Conservation (phyloP, 1,140 invertebrate genomes). For the Cydia pomonella region DNA sequence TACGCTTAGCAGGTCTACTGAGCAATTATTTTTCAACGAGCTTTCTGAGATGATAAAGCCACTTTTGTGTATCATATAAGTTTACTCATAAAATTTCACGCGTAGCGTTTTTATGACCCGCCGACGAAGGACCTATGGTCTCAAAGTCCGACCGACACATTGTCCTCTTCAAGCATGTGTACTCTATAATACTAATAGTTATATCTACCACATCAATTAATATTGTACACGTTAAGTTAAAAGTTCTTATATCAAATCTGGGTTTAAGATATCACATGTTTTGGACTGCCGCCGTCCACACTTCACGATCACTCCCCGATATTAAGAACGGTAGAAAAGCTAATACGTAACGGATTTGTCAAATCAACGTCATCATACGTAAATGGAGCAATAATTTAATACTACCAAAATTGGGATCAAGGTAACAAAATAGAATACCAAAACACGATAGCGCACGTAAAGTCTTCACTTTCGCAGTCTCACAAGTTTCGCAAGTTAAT, state of each 20-base stretch:
- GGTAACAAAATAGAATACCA: conserved; percentile 22
- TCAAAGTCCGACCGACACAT: not conserved
- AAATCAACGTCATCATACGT: conserved; percentile 12
- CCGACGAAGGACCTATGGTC: not conserved
- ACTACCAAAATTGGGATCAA: not conserved
- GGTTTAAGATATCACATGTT: conserved; percentile 79
- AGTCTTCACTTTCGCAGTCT: not conserved
- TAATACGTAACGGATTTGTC: conserved; percentile 16
- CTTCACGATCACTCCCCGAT: conserved; percentile 41
- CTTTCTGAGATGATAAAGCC: conserved; percentile 20
- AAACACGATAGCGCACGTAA: conserved; percentile 13
- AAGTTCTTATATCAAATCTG: conserved; percentile 59
- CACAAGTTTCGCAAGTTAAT: not conserved
- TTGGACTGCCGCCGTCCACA: conserved; percentile 59
- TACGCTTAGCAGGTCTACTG: conserved; percentile 22
- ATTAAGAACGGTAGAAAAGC: conserved; percentile 27
- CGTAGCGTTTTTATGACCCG: not conserved
- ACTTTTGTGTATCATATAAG: not conserved
- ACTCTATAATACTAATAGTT: conserved; percentile 52
- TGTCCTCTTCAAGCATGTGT: conserved; percentile 41
- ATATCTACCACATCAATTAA: conserved; percentile 68
- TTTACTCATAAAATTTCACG: not conserved
- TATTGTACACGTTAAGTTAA: conserved; percentile 58
- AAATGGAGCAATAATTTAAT: conserved; percentile 32
- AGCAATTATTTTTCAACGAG: conserved; percentile 27